A percentile compares a stretch with the other conserved stretches of the same genome.
These are phyloP conservation scores for Patella pellucida DNA, from an alignment of 2,888 invertebrate species.

Conservation along the genomic window DNA sequence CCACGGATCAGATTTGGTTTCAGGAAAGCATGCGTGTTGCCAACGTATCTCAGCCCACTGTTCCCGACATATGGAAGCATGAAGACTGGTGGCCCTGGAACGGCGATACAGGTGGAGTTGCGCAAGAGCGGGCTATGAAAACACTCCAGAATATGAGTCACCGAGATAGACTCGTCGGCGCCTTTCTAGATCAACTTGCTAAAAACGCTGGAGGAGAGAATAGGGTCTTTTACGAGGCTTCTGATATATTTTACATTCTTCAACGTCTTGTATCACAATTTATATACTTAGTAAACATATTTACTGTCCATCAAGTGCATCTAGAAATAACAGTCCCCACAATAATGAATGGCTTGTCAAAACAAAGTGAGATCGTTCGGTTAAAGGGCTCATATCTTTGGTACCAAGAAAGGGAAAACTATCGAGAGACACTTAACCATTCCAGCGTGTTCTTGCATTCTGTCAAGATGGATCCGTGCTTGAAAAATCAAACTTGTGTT, in stretches of 20 bases:
- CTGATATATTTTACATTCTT: neutral
- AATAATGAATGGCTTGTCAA: neutral
- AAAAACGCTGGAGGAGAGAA: neutral
- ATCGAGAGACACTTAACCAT: neutral
- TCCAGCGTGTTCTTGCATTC: neutral
- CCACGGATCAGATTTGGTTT: conserved; percentile 15
- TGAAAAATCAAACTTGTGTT: neutral
- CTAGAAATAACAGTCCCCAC: neutral
- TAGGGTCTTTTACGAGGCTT: neutral
- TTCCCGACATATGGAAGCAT: conserved; percentile 6
- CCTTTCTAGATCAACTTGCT: neutral
- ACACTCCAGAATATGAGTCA: neutral
- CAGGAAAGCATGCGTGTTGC: conserved; percentile 14
- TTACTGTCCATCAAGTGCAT: neutral
- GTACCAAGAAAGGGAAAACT: neutral
- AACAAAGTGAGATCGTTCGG: neutral
- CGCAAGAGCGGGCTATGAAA: neutral
- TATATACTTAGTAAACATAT: neutral
- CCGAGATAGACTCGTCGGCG: neutral
- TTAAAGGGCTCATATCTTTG: neutral
- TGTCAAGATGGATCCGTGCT: neutral
- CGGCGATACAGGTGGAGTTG: neutral
- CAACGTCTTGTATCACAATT: neutral
- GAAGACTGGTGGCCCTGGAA: neutral
- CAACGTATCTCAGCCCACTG: neutral